Base-by-base conservation (phyloP, 2,113 vertebrate genomes). In the Epinephelus cyanopodus region DNA sequence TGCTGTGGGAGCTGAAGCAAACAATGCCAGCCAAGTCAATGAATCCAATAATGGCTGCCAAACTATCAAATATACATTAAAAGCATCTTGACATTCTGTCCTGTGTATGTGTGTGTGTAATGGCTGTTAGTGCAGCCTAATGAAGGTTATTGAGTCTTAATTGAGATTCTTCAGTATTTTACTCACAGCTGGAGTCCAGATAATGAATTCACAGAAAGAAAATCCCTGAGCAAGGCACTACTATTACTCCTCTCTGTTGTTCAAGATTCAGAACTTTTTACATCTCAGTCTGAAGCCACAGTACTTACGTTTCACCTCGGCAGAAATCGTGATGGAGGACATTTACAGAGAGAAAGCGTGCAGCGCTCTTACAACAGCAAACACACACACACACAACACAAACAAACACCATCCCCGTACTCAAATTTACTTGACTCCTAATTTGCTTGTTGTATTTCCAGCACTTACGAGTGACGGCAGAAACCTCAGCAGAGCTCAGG, bases 131-230 rank as follows among this genome's bases (percentile, higher is more conserved):
- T 27, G 27, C 14, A 65, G 69, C 21, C 13, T 67, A 71, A 83
- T 83, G 8, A 77, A 37, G 42, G 39, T 33, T 9, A 65, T 17
- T 2, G 7, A 47, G 27, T 66, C 57, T 7, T 37, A 29, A 47
- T 21, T 39, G 57, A 74, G 13, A 37, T 29, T 50, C 37, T 39
- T 52, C 53, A 14, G 64, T 27, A 17, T 66, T 83, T 3, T n/a
- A n/a, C 52, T 75, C 78, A 75, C 79, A 89, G 90, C 78, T 57
- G 76, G 82, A 87, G 58, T 77, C 50, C 79, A 82, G 83, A 76
- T 62, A 69, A 77, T 70, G 42, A 77, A 62, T 25, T 61, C 60
- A 68, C 23, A 19, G 2, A 62, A 45, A 25, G 45, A 45, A 42
- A 48, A 23, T n/a, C 45, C 15, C 29, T 19, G 66, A 61, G 73